Evolutionary conservation across 2,113 vertebrate species (phyloP), one percentile per base, ranked within the genome.

Genomic region (Platichthys stellatus): DNA sequence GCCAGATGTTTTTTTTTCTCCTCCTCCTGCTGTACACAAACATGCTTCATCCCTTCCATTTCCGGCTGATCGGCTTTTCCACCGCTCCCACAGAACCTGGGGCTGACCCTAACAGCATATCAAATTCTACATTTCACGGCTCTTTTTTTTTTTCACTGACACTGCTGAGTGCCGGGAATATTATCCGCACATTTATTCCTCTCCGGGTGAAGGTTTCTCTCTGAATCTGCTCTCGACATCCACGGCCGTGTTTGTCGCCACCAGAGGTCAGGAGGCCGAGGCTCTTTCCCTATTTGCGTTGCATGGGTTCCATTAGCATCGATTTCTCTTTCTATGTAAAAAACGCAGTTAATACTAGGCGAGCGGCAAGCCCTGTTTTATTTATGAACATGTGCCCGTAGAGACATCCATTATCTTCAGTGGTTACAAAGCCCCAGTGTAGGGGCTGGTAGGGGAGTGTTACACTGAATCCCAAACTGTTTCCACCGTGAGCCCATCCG

Each of bases 101-200:
- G 69, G 75, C 88, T 90, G 90, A 90, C 88, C 89, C 82, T 65
- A 56, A 26, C 65, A 56, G 86, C 84, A 78, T 90, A 91, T 88
- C 89, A 78, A 89, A 90, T 90, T 90, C 62, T 78, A 85, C 85
- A 86, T 92, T 86, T 88, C 82, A 90, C 80, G 80, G 86, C 63
- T 84, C 26, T 88, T 82, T 69, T 78, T 68, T 68, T 74, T 45
- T 21, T 83, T 53, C 10, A 67, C 72, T 2, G 10, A 61, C 76
- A 64, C 76, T 83, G 89, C 91, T 90, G 89, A 92, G 81, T 20
- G 20, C 40, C 2, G 66, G 68, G 73, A 88, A 90, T 89, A 83
- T 89, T 84, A 91, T 84, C 82, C 82, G 53, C 78, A 63, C 65
- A 82, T 92, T 86, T 85, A 79, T 82, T 72, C 69, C 74, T 83